These are phyloP conservation scores for Nerophis lumbriciformis DNA, from an alignment of 2,113 vertebrate genomes.

Conservation along the genomic window DNA sequence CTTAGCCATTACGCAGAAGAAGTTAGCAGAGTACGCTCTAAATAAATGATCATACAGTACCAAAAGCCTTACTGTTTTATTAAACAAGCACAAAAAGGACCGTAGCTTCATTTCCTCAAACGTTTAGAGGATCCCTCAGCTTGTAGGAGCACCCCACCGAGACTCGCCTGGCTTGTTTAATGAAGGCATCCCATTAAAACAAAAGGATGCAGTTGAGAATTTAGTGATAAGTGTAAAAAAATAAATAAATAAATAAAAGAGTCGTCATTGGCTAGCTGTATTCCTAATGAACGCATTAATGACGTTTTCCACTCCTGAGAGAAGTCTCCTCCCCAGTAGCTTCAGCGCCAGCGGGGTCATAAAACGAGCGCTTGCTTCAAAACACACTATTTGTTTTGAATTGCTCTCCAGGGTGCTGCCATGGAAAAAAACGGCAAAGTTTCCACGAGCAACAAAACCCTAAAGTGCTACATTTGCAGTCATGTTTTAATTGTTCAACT, in stretches of 20 bases:
- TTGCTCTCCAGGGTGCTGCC: constrained; percentile 46
- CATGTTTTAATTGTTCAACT: constrained; percentile 3
- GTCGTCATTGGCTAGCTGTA: constrained; percentile 31
- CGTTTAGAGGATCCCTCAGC: constrained; percentile 14
- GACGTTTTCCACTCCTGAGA: constrained; percentile 50
- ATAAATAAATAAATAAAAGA: neutral
- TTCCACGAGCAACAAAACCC: constrained; percentile 23
- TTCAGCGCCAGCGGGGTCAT: constrained; percentile 42
- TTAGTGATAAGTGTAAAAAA: constrained; percentile 18
- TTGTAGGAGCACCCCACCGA: constrained; percentile 11
- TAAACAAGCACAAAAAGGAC: constrained; percentile 11
- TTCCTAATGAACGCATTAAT: constrained; percentile 56
- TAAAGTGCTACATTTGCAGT: constrained; percentile 19
- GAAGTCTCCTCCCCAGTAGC: constrained; percentile 49
- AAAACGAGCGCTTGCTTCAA: constrained; percentile 48
- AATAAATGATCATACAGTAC: constrained; percentile 8
- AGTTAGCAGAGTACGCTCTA: neutral
- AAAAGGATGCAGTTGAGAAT: constrained; percentile 30
- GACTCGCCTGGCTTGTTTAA: constrained; percentile 24
- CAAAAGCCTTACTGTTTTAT: constrained; percentile 2
- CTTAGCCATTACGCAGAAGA: neutral
- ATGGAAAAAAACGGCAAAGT: constrained; percentile 32
- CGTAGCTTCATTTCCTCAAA: constrained; percentile 10
- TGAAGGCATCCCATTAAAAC: constrained; percentile 46
- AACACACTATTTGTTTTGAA: constrained; percentile 38